Evolutionary conservation across 2,113 vertebrate species (phyloP).

Genomic region (Poeciliopsis retropinna): DNA sequence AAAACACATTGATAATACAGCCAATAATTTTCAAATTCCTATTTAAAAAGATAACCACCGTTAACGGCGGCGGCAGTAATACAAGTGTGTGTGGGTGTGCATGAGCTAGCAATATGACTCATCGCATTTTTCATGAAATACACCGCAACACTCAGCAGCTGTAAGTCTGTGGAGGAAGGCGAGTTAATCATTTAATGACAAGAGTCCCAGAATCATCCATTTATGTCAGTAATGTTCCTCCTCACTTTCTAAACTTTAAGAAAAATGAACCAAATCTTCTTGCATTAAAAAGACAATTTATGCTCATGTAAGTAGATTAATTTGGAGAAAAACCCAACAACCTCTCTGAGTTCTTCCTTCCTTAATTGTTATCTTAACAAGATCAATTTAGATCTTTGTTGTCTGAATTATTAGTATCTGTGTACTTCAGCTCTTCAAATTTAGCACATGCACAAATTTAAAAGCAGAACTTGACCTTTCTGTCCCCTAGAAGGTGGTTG

Average conservation of each 20-base stretch:
- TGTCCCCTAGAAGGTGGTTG: not conserved
- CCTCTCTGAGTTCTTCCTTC: no score
- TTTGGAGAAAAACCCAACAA: no score
- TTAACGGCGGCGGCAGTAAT: not conserved
- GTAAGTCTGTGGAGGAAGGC: conserved; percentile 43
- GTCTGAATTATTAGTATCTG: no score
- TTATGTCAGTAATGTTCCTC: conserved; percentile 41
- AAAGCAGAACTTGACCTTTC: not conserved
- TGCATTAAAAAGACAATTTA: conserved; percentile 2
- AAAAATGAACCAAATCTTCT: not conserved
- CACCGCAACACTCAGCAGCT: conserved; percentile 52
- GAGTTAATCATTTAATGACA: conserved; percentile 57
- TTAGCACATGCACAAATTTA: not conserved
- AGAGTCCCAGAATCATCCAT: conserved; percentile 38
- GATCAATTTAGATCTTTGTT: not conserved
- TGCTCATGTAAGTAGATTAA: no score
- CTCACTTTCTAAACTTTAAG: conserved; percentile 1
- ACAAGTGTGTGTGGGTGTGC: conserved; percentile 11
- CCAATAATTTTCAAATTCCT: not conserved
- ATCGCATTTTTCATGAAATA: conserved; percentile 49
- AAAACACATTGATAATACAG: not conserved
- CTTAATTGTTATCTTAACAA: not conserved
- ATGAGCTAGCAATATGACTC: conserved; percentile 34
- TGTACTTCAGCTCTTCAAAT: not conserved
- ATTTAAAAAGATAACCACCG: conserved; percentile 1